Percentiles rank a stretch among this genome's conserved stretches.
phyloP scores from a whole-genome alignment of 2,797 vertebrate genomes.

The Gadopsis marmoratus region DNA sequence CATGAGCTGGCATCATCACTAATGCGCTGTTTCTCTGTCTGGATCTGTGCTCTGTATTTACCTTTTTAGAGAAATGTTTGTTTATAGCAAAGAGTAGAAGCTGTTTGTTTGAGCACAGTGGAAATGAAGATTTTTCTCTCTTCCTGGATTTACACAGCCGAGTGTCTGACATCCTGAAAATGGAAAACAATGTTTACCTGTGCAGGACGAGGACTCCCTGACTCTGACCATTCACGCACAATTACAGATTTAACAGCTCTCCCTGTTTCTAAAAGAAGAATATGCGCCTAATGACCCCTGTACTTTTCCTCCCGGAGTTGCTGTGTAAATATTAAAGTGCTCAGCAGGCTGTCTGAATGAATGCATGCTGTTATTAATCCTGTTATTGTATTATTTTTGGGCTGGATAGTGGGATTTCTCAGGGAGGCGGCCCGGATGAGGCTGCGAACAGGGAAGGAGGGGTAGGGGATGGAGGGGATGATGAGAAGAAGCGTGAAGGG shows the following conservation, averaged over 20 bases:
- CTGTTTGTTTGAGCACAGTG: constrained; percentile 46
- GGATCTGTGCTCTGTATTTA: constrained; percentile 48
- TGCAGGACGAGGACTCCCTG: constrained; percentile 42
- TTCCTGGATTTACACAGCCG: constrained; percentile 31
- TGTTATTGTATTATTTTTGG: constrained; percentile 72
- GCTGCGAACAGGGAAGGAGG: constrained; percentile 15
- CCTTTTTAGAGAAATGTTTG: constrained; percentile 48
- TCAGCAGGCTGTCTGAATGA: constrained; percentile 43
- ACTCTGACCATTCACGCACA: constrained; percentile 55
- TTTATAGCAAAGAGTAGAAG: constrained; percentile 52
- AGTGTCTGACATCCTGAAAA: constrained; percentile 47
- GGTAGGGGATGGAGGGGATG: neutral
- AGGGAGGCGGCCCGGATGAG: constrained; percentile 35
- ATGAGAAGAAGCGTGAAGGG: neutral
- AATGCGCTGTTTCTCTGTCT: constrained; percentile 53
- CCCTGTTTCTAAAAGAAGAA: constrained; percentile 64
- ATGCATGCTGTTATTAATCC: constrained; percentile 59
- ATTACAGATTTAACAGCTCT: constrained; percentile 57
- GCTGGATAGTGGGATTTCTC: constrained; percentile 27
- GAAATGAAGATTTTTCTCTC: constrained; percentile 53
- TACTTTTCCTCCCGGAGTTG: constrained; percentile 53
- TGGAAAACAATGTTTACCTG: constrained; percentile 66
- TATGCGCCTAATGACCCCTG: constrained; percentile 36
- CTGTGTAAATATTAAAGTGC: constrained; percentile 63
- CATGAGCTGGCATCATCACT: constrained; percentile 28